Evolutionary conservation across 2,888 invertebrate species (phyloP), one percentile per base, ranked within the genome.

Genomic region (Brenthis ino): DNA sequence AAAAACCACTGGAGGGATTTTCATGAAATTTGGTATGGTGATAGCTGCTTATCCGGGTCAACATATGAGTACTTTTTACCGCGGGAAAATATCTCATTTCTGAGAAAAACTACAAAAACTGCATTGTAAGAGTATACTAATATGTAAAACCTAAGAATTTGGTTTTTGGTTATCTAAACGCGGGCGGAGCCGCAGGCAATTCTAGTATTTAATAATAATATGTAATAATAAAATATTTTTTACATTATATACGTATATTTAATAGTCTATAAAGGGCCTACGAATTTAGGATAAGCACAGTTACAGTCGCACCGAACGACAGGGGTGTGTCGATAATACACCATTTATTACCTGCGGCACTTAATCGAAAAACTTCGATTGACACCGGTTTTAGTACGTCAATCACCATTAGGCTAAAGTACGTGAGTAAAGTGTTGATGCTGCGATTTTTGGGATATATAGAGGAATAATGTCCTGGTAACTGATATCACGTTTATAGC

Each of bases 361-460:
- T 82, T 82, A 83, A 82, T 83, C 81, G 80, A 77, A 77, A 80
- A 80, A 82, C 79, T 82, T 79, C 77, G 79, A 82, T 79, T 80
- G 81, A 80, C 82, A 82, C 76, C 80, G 76, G 75, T 75, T 79
- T 79, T 77, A 77, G 57, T 50, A 76, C 75, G 82, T 84, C 83
- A 83, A 84, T 85, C 85, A 82, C 79, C 79, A 84, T 83, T 84
- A 82, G 66, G 58, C 37, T 66, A 55, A 68, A 60, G 68, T 64
- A 71, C 71, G 68, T 68, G 72, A 68, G 57, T 60, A 57, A 65
- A 67, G 68, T 70, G 64, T 64, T 61, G 68, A 70, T 64, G 64
- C 24, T 61, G 64, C 53, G 33, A 50, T 56, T 64, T 70, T 64
- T 47, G 24, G 56, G 4, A 28, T 28, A 28, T 24, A 24, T 24